Evolutionary conservation across 2,888 invertebrate genomes (phyloP).

Genomic region (Tryphoninae sp.): DNA sequence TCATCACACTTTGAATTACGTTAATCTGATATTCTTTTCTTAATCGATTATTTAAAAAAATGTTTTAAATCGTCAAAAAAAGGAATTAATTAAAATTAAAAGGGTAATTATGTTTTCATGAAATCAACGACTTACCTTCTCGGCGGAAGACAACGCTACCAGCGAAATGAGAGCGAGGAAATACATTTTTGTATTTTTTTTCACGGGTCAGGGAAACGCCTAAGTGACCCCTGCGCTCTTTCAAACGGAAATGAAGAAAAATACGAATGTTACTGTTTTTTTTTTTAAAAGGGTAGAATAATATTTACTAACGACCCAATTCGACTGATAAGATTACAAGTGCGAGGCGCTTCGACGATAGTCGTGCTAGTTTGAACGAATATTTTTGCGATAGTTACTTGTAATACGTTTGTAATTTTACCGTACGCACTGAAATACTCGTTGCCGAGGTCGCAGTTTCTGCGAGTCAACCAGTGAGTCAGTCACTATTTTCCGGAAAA

Average conservation of each 20-base stretch:
- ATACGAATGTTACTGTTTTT: neutral
- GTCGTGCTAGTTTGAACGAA: constrained; percentile 5
- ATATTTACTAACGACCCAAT: neutral
- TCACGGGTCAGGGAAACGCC: neutral
- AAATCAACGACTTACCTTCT: neutral
- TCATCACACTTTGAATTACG: too few relatives aligned
- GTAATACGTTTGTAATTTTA: neutral
- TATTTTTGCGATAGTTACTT: constrained; percentile 1
- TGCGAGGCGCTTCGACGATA: neutral
- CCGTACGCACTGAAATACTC: too few relatives aligned
- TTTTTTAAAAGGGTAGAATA: neutral
- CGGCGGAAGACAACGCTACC: constrained; percentile 7
- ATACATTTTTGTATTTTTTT: constrained; percentile 28
- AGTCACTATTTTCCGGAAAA: too few relatives aligned
- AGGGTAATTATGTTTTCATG: neutral
- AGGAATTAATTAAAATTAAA: neutral
- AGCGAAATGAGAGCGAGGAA: constrained; percentile 19
- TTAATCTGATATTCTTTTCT: too few relatives aligned
- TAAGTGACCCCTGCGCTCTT: neutral
- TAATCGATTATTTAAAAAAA: too few relatives aligned
- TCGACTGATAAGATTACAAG: neutral
- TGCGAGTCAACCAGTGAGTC: too few relatives aligned
- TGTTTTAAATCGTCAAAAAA: neutral
- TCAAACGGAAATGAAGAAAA: constrained; percentile 12
- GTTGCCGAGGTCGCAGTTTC: neutral